phyloP scores from a whole-genome alignment of 2,888 invertebrate species.

The Conops quadrifasciatus region DNA sequence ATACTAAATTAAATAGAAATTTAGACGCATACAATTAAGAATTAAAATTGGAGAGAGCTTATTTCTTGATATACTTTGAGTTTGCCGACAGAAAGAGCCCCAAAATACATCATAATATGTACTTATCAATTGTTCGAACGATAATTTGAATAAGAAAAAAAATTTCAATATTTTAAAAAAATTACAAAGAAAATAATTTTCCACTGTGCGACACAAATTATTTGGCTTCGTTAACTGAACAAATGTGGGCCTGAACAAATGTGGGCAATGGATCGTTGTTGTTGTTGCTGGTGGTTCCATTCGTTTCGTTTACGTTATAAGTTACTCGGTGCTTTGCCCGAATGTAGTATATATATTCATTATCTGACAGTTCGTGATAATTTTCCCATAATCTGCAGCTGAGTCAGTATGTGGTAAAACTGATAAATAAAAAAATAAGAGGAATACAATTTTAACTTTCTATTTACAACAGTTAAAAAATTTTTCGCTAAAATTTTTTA shows the following conservation, averaged over 20 bases:
- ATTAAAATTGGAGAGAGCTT: too few species aligned
- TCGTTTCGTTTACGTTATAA: conserved; percentile 27
- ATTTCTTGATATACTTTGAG: too few species aligned
- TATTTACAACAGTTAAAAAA: conserved; percentile 16
- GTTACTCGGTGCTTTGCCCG: conserved; percentile 28
- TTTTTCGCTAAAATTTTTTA: neutral
- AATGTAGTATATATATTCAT: conserved; percentile 9
- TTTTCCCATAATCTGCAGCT: conserved; percentile 20
- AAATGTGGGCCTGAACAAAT: too few species aligned
- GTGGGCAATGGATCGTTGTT: too few species aligned
- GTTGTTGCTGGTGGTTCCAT: conserved; percentile 21
- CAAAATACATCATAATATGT: too few species aligned
- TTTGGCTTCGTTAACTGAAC: conserved; percentile 14
- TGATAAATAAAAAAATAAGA: conserved; percentile 14
- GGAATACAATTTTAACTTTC: conserved; percentile 21
- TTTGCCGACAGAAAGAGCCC: too few species aligned
- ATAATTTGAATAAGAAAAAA: too few species aligned
- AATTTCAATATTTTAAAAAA: too few species aligned
- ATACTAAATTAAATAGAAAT: too few species aligned
- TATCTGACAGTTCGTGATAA: conserved; percentile 24
- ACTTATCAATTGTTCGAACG: too few species aligned
- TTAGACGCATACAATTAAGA: too few species aligned
- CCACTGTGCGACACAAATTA: conserved; percentile 33
- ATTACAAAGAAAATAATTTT: too few species aligned
- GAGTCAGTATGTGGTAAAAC: conserved; percentile 21